Evolutionary conservation across 2,113 vertebrate genomes (phyloP).

Genomic region (Epinephelus cyanopodus): DNA sequence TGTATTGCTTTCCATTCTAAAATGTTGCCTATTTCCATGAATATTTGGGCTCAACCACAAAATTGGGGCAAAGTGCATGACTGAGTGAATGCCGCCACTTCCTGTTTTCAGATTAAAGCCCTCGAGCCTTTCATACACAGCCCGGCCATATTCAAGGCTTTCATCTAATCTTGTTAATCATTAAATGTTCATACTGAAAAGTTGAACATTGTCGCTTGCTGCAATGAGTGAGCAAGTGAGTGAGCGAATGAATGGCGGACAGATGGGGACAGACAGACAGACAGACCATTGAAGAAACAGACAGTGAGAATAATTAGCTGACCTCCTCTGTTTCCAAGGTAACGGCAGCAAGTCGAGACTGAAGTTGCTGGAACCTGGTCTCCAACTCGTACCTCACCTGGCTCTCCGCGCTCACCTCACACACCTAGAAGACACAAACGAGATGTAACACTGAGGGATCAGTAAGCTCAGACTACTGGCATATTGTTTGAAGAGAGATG

Average conservation of each 20-base stretch:
- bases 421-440: conserved; percentile 82
- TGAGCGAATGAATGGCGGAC: not conserved
- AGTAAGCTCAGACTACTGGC: not conserved
- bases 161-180: no score
- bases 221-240: no score
- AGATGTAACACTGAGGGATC: not conserved
- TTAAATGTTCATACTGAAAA: not conserved
- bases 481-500: not conserved
- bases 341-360: conserved; percentile 86
- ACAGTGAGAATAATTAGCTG: conserved; percentile 27
- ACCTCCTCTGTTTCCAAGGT: conserved; percentile 90
- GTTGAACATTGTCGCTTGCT: not conserved
- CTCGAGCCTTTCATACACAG: no score
- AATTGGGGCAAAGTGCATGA: no score
- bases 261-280: not conserved
- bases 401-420: conserved; percentile 88
- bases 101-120: no score
- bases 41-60: no score
- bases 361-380: conserved; percentile 89
- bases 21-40: no score
- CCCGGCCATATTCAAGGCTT: no score
- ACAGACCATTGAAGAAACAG: conserved; percentile 1
- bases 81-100: no score
- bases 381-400: conserved; percentile 90
- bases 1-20: no score